phyloP scores from a whole-genome alignment of 2,113 vertebrate species.

The Hystrix brachyura region DNA sequence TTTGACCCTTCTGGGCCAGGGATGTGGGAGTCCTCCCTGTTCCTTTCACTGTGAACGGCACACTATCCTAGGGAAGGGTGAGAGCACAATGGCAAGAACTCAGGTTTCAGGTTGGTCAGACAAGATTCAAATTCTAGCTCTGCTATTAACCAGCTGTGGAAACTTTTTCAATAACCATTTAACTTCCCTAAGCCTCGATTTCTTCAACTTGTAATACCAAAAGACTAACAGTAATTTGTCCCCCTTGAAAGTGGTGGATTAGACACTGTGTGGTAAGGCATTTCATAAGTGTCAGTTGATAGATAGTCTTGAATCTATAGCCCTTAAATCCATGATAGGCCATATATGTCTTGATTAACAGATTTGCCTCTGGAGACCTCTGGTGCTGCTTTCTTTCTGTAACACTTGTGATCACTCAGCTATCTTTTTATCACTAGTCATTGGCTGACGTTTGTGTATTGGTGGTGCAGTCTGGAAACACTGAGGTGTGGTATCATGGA shows the following conservation, averaged over 20 bases:
- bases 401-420: background rate
- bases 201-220: background rate
- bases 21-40: background rate
- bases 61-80: background rate
- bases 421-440: background rate
- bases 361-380: background rate
- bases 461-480: background rate
- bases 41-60: too few species aligned
- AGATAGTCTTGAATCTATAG: background rate
- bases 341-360: background rate
- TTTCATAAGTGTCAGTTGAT: background rate
- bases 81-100: background rate
- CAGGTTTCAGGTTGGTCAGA: background rate
- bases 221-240: background rate
- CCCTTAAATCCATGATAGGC: background rate
- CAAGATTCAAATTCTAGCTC: background rate
- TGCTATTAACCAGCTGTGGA: background rate
- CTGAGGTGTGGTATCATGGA: background rate
- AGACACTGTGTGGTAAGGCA: background rate
- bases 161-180: background rate
- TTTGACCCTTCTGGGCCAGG: background rate
- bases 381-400: background rate
- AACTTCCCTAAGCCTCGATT: background rate
- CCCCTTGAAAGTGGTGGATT: background rate
- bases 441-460: background rate